Base-by-base conservation (phyloP, 2,888 invertebrate genomes). In the Zeuzera pyrina region DNA sequence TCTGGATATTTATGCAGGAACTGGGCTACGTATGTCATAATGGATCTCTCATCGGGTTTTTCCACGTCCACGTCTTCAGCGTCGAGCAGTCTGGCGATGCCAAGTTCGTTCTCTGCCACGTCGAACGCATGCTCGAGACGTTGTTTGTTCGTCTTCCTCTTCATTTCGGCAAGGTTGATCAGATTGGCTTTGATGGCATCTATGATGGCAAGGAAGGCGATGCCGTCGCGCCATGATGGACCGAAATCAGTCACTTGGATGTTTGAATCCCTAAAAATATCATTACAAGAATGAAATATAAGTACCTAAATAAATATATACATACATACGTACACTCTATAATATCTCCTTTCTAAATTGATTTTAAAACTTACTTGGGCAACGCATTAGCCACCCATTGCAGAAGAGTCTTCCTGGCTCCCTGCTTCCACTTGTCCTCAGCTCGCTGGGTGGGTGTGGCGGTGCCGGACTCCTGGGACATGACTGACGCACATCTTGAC, bases 21-120 rank as follows among this genome's bases (percentile, higher is more conserved):
- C 84, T 98, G 97, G 23, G 98, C 97, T 41, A 98, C 97, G 70
- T 98, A 98, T 15, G 98, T 98, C 97, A 98, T 98, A 53, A 98
- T 95, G 41, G 96, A 97, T 76, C 95, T 93, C 70, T 98, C 98
- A 71, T 98, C 98, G 3, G 98, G 98, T 65, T 94, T 94, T 15
- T 93, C 91, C 14, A 97, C 96, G 69, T 97, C 97, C 30, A 97
- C 96, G 73, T 97, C 97, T 79, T 97, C 97, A 2, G 97, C 94
- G 67, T 98, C 98, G 33, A 98, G 79, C 7, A 98, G 85, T 51
- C 93, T 88, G 12, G 96, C 92, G 54, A 98, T 97, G 29, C 97
- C 97, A 22, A 98, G 84, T 60, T 96, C 92, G 33, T 84, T 86
- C 79, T 98, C 97, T 12, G 98, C 98, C 15, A 96, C 91, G 59